phyloP scores from a whole-genome alignment of 2,113 vertebrate species.

The Callithrix jacchus region DNA sequence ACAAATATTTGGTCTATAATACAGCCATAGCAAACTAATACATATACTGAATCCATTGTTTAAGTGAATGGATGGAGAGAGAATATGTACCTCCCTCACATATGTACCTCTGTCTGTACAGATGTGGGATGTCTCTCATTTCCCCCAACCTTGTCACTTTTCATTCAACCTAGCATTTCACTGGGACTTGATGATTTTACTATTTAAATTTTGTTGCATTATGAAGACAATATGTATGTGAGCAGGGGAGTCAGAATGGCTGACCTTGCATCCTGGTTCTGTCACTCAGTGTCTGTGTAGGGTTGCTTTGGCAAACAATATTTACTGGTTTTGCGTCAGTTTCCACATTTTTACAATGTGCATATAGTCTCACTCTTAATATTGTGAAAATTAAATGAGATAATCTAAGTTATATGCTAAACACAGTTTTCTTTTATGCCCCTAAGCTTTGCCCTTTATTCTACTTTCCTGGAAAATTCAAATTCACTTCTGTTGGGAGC shows the following conservation, averaged over 20 bases:
- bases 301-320: neutral
- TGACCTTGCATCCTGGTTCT: neutral
- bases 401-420: neutral
- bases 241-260: neutral
- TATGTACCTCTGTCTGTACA: neutral
- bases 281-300: rapidly evolving
- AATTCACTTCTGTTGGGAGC: neutral
- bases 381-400: neutral
- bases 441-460: neutral
- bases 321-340: neutral
- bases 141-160: neutral
- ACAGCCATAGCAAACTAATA: neutral
- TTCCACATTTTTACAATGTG: neutral
- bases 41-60: neutral
- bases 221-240: neutral
- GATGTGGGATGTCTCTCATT: neutral
- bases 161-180: neutral
- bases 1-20: neutral
- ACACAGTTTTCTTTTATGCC: neutral
- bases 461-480: neutral
- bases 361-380: neutral
- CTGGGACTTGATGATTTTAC: neutral
- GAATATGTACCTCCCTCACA: neutral
- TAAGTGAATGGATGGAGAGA: neutral
- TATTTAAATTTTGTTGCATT: neutral